A percentile compares a stretch with the other conserved stretches of the same genome.
Conservation (phyloP, 2,888 invertebrate species). For the Drosophila stalkeri region DNA sequence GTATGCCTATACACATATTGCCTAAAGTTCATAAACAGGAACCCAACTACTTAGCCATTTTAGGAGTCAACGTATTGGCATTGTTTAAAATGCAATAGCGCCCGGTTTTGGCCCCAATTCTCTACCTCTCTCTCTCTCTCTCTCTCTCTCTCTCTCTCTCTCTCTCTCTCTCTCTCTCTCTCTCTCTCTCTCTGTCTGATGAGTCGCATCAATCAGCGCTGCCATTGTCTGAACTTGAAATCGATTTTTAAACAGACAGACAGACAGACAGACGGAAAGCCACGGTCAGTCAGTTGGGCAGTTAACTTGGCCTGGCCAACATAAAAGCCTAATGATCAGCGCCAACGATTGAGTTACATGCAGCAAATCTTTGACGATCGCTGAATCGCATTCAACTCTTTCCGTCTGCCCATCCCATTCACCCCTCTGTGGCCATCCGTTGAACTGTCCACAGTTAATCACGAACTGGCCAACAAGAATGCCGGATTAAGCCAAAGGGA, state of each 20-base stretch:
- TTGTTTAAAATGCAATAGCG: conserved; percentile 66
- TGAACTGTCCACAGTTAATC: conserved; percentile 76
- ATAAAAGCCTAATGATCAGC: conserved; percentile 79
- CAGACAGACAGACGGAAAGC: conserved; percentile 1
- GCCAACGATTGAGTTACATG: conserved; percentile 80
- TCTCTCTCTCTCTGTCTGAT: conserved; percentile 48
- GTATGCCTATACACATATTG: conserved; percentile 23
- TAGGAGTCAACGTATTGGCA: conserved; percentile 42
- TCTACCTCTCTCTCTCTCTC: conserved; percentile 4
- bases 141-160: background rate
- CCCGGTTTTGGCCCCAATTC: conserved; percentile 3
- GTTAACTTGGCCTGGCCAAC: conserved; percentile 53
- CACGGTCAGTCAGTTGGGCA: conserved; percentile 7
- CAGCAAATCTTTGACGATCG: conserved; percentile 68
- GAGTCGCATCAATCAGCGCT: conserved; percentile 71
- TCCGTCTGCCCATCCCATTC: background rate
- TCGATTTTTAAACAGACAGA: conserved; percentile 69
- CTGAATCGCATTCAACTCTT: conserved; percentile 27
- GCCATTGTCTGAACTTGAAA: conserved; percentile 78
- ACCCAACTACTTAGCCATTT: conserved; percentile 63
- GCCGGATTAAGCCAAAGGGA: conserved; percentile 66
- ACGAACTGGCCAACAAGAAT: conserved; percentile 70
- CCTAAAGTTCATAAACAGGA: conserved; percentile 60
- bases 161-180: background rate
- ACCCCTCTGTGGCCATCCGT: conserved; percentile 26